Percentiles rank a stretch among this genome's conserved stretches.
Evolutionary conservation across 2,113 vertebrate genomes (phyloP).

Genomic region (Calypte anna): DNA sequence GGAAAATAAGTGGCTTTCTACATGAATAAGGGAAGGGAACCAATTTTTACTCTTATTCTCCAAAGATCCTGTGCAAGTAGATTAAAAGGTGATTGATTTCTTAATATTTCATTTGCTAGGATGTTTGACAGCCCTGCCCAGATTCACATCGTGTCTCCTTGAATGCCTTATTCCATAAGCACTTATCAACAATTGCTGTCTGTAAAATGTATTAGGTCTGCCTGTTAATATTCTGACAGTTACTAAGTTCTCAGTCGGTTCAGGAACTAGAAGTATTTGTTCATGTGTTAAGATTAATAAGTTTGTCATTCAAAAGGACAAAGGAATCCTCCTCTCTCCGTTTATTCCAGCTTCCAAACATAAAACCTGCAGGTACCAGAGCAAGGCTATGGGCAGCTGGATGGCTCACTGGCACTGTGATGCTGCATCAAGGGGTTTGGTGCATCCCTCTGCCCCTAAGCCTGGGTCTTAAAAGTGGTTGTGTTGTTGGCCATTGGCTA

Average conservation of each 20-base stretch:
- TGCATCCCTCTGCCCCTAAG: neutral
- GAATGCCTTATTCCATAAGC: conserved; percentile 32
- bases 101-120: conserved; percentile 43
- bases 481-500: neutral
- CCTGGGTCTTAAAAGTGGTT: rapidly evolving
- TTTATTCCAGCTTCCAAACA: neutral
- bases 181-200: conserved; percentile 58
- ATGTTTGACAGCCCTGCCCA: conserved; percentile 38
- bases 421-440: no score
- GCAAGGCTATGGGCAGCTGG: neutral
- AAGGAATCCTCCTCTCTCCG: neutral
- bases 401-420: rapidly evolving
- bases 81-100: conserved; percentile 48
- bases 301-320: conserved; percentile 9
- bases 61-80: neutral
- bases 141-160: conserved; percentile 35
- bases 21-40: neutral
- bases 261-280: conserved; percentile 31
- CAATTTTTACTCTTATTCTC: neutral
- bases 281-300: conserved; percentile 48
- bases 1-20: conserved; percentile 17
- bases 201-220: conserved; percentile 41
- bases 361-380: neutral
- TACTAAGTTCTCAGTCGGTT: conserved; percentile 56
- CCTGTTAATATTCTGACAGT: conserved; percentile 58